Conservation (phyloP, 1,140 invertebrate species). For the Meloidogyne chitwoodi region DNA sequence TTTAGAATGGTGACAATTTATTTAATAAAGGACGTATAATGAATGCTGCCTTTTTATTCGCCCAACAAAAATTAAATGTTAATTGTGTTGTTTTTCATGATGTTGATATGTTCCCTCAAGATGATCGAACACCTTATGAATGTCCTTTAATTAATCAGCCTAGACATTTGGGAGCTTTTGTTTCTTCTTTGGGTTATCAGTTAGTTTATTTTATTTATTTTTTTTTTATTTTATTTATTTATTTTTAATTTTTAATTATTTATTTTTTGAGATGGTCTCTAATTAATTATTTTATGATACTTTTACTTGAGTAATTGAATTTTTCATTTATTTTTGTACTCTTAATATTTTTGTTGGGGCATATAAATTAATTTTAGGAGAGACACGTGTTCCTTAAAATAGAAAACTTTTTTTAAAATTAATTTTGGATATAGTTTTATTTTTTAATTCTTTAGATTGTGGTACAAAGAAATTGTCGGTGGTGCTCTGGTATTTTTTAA, state of each 20-base stretch:
- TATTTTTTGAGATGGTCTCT: too few relatives aligned
- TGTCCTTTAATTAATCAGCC: slow-evolving; percentile 67
- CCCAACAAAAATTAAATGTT: slow-evolving; percentile 46
- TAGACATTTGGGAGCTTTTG: slow-evolving; percentile 84
- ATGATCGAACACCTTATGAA: slow-evolving; percentile 76
- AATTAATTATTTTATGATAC: too few relatives aligned
- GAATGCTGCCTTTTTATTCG: slow-evolving; percentile 75
- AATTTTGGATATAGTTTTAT: too few relatives aligned
- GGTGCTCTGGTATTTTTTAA: slow-evolving; percentile 64
- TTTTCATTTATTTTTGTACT: too few relatives aligned
- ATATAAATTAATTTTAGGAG: too few relatives aligned
- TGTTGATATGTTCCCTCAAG: slow-evolving; percentile 82
- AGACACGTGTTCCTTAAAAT: too few relatives aligned
- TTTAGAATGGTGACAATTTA: slow-evolving; percentile 65
- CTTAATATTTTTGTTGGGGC: too few relatives aligned
- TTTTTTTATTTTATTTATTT: slow-evolving; percentile 22
- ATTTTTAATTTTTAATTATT: neutral
- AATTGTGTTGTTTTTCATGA: slow-evolving; percentile 51
- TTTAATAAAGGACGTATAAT: slow-evolving; percentile 90
- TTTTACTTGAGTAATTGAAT: too few relatives aligned
- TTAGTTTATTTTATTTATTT: too few relatives aligned
- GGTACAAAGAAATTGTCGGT: slow-evolving; percentile 78
- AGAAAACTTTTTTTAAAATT: too few relatives aligned
- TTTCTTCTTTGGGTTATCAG: slow-evolving; percentile 81
- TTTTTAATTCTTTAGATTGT: slow-evolving; percentile 65